Evolutionary conservation across 2,113 vertebrate genomes (phyloP), one percentile per base, ranked within the genome.

Genomic region (Centropristis striata): DNA sequence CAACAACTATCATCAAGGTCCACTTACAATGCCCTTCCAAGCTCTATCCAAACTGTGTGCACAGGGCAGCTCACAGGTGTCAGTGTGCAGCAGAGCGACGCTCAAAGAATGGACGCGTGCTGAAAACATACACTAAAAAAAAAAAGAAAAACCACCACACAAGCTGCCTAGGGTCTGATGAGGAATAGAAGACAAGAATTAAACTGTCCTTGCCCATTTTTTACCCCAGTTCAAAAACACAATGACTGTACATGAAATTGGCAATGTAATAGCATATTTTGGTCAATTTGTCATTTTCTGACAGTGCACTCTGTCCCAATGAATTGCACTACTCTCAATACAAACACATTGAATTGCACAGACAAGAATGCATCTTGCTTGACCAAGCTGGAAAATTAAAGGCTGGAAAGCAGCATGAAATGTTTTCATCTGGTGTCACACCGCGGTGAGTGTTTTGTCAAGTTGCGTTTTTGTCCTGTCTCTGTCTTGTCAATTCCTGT

Each of bases 261-360:
- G 86, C 80, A 84, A 63, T 21, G 71, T 71, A 84, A 88, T 72
- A 80, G 64, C 60, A 84, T 81, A 81, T 88, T 86, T 78, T 41
- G n/a, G 37, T 41, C 32, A 80, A 78, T 83, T 76, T 83, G 55
- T 81, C 84, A 86, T 80, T 86, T 85, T 79, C 54, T 83, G 86
- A 85, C 73, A 83, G 64, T 44, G 21, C 55, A 25, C 53, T 61
- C 71, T 28, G 74, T 87, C 66, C 65, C 23, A 37, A 54, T 75
- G 83, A 87, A 80, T 91, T 79, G 58, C 39, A 15, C 73, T 28
- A 39, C 59, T 47, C 54, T 57, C 36, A 23, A 74, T 61, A 83
- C 53, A 77, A 75, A 84, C 67, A 76, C 39, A 50, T 23, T 42
- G 41, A 72, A 84, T 69, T 76, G 70, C 84, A 55, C 10, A 59